Conservation (phyloP, 1,140 invertebrate species). For the Laupala kohalensis region DNA sequence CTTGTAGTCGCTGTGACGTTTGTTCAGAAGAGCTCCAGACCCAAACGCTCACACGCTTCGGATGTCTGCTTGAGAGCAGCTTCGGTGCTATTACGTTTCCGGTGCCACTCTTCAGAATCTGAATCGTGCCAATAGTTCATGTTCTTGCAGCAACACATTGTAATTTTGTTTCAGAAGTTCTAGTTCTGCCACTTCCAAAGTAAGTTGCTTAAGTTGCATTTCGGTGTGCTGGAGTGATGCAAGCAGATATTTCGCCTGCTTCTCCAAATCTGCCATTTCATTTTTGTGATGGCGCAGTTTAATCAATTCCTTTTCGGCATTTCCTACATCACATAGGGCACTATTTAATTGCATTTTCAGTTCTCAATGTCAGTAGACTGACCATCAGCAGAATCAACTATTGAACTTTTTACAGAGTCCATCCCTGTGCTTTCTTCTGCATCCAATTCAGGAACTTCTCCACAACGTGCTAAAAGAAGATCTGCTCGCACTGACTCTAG, state of each 20-base stretch:
- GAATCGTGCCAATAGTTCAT: slow-evolving; percentile 32
- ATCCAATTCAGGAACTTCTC: slow-evolving; percentile 24
- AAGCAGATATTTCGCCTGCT: slow-evolving; percentile 56
- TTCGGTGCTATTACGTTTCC: slow-evolving; percentile 43
- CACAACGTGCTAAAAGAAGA: slow-evolving; percentile 32
- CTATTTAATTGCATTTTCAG: slow-evolving; percentile 39
- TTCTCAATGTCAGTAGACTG: slow-evolving; percentile 53
- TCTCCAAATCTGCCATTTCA: slow-evolving; percentile 46
- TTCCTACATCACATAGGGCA: slow-evolving; percentile 27
- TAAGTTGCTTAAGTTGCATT: slow-evolving; percentile 48
- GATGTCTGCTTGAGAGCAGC: slow-evolving; percentile 44
- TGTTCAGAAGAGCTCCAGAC: slow-evolving; percentile 46
- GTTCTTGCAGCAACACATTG: slow-evolving; percentile 11
- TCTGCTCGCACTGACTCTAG: slow-evolving; percentile 48
- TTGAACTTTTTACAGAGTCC: slow-evolving; percentile 12
- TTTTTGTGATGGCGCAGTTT: slow-evolving; percentile 51
- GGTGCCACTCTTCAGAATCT: slow-evolving; percentile 50
- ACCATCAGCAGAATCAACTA: slow-evolving; percentile 39
- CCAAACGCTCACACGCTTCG: slow-evolving; percentile 44
- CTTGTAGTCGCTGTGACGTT: slow-evolving; percentile 37
- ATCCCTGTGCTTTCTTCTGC: slow-evolving; percentile 28
- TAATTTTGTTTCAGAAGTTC: slow-evolving; percentile 40
- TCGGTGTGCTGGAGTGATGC: slow-evolving; percentile 53
- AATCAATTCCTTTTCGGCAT: slow-evolving; percentile 51
- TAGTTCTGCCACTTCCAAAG: slow-evolving; percentile 52